phyloP scores from a whole-genome alignment of 1,140 invertebrate genomes.

The Adelges cooleyi region DNA sequence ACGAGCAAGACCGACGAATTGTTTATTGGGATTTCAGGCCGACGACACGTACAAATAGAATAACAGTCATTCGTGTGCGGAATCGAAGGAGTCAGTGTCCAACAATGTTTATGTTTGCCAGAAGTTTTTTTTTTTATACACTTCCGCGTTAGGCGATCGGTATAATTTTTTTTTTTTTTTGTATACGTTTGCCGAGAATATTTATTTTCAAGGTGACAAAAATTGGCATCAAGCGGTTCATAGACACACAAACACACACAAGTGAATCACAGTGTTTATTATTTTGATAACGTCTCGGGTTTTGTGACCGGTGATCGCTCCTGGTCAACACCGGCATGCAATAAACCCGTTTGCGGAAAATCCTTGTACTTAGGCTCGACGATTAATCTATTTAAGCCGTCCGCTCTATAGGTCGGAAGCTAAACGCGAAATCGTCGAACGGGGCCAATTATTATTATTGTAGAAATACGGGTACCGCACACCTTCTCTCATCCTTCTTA shows the following conservation, averaged over 20 bases:
- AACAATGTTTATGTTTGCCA: slow-evolving; percentile 16
- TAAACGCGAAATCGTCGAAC: no score
- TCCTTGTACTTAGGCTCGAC: no score
- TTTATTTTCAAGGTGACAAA: slow-evolving; percentile 15
- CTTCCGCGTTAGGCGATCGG: slow-evolving; percentile 21
- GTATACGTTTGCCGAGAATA: not conserved
- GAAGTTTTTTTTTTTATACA: not conserved
- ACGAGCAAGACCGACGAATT: no score
- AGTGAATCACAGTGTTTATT: not conserved
- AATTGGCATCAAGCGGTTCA: slow-evolving; percentile 8
- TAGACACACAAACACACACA: not conserved
- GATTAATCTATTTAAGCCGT: no score
- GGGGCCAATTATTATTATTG: no score
- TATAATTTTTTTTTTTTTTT: not conserved
- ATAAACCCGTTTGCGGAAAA: not conserved
- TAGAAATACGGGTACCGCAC: no score
- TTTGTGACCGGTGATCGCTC: no score
- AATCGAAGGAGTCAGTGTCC: slow-evolving; percentile 1
- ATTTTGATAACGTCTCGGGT: not conserved
- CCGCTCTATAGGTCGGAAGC: no score
- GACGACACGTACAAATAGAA: not conserved
- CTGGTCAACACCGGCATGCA: not conserved
- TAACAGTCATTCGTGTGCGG: not conserved
- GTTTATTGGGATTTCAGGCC: not conserved
- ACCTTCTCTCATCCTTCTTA: no score